Base-by-base conservation (phyloP, 2,797 vertebrate genomes). In the Acanthopagrus latus region DNA sequence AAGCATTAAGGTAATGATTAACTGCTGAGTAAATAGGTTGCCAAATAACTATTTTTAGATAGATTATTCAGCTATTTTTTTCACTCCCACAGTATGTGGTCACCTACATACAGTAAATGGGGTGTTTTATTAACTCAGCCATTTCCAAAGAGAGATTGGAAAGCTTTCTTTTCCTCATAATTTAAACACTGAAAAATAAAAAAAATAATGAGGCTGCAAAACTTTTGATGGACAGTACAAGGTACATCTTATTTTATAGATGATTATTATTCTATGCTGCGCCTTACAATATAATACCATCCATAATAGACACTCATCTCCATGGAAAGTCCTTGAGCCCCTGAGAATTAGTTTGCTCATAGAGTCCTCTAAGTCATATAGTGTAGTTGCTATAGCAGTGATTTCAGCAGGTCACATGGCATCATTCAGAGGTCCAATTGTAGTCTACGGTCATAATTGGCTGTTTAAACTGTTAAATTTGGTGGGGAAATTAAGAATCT, bases 331-430 rank as follows among this genome's bases (percentile, higher is more conserved):
- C 57, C 57, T 57, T 84, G 76, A 82, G 65, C 68, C 73, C 52
- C 47, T 8, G 46, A 70, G 48, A 78, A 81, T 78, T 17, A 79
- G 75, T 76, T 79, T 66, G 67, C 71, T 69, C 38, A 63, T 1
- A 1, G 10, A 48, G 50, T 69, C 68, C 48, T 64, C 21, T 0
- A n/a, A 51, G 62, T 57, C 41, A 21, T n/a, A 4, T 7, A 38
- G 46, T 47, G 51, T 64, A 25, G 25, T 65, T 65, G 44, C 73
- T 59, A n/a, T 38, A 8, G 60, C 43, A 51, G 66, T 43, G 13
- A 21, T 74, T 55, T 33, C 54, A 12, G 7, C 67, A 55, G 56
- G 27, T 64, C 67, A 38, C 4, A 11, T 55, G 52, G 21, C 38
- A 6, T 69, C 57, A 67, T 60, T 76, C 10, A 71, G 67, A 75